Evolutionary conservation across 2,113 vertebrate species (phyloP).

Genomic region (Nothobranchius kuhntae): DNA sequence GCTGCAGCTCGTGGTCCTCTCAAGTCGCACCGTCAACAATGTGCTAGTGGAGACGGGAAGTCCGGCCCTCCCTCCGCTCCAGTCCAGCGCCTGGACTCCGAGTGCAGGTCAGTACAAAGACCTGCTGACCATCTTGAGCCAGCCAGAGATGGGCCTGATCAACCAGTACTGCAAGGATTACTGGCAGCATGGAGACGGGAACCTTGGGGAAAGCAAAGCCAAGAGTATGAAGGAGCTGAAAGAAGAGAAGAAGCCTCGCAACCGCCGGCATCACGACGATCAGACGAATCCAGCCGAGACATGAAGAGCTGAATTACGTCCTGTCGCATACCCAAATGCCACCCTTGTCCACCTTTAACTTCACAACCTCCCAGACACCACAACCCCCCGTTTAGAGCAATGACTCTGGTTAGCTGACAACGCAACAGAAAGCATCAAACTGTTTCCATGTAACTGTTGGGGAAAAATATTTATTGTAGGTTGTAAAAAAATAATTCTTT

Average conservation of each 20-base stretch:
- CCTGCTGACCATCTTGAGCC: slow-evolving; percentile 94
- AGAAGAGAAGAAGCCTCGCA: slow-evolving; percentile 95
- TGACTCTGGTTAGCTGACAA: slow-evolving; percentile 26
- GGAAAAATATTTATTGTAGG: slow-evolving; percentile 90
- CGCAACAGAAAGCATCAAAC: slow-evolving; percentile 59
- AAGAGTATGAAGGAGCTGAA: slow-evolving; percentile 88
- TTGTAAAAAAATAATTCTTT: slow-evolving; percentile 87
- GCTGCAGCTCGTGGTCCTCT: slow-evolving; percentile 91
- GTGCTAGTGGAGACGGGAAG: slow-evolving; percentile 85
- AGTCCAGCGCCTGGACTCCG: slow-evolving; percentile 82
- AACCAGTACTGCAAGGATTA: slow-evolving; percentile 99
- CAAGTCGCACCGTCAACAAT: slow-evolving; percentile 86
- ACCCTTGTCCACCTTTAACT: slow-evolving; percentile 26
- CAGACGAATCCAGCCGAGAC: slow-evolving; percentile 84
- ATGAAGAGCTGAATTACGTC: slow-evolving; percentile 77
- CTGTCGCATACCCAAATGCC: slow-evolving; percentile 19
- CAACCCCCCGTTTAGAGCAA: slow-evolving; percentile 50
- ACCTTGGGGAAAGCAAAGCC: slow-evolving; percentile 78
- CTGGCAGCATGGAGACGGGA: slow-evolving; percentile 86
- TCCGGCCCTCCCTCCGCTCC: slow-evolving; percentile 67
- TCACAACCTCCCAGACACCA: slow-evolving; percentile 44
- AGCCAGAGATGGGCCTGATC: slow-evolving; percentile 96
- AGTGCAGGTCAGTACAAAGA: slow-evolving; percentile 88
- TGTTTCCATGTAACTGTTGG: slow-evolving; percentile 62
- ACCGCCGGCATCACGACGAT: slow-evolving; percentile 92